Evolutionary conservation across 2,888 invertebrate species (phyloP).

Genomic region (Eupithecia inturbata): DNA sequence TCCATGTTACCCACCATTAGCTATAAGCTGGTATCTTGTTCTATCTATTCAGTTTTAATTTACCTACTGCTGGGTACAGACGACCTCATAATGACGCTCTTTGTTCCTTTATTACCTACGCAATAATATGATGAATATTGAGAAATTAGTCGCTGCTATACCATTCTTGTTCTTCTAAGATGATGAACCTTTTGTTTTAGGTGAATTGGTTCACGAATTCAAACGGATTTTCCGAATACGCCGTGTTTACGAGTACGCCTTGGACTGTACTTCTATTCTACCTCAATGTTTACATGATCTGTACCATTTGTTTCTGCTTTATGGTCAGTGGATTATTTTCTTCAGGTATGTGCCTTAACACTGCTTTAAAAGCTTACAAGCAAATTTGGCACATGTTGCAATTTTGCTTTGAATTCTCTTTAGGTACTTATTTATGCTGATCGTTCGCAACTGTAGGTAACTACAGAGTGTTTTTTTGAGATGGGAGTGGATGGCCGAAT

Average conservation of each 20-base stretch:
- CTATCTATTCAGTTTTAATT: too few species aligned
- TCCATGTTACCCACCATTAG: too few species aligned
- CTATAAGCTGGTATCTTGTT: too few species aligned
- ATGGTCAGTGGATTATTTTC: slow-evolving; percentile 92
- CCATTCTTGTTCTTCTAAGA: too few species aligned
- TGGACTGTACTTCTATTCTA: slow-evolving; percentile 88
- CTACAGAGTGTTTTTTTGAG: too few species aligned
- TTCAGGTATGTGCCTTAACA: slow-evolving; percentile 82
- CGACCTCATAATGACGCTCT: too few species aligned
- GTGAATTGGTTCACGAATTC: slow-evolving; percentile 81
- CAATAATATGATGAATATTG: too few species aligned
- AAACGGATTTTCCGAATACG: slow-evolving; percentile 76
- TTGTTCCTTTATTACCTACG: too few species aligned
- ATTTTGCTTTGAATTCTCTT: not conserved
- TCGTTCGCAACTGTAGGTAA: not conserved
- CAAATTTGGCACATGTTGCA: not conserved
- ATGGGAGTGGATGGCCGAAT: too few species aligned
- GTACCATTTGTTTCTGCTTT: slow-evolving; percentile 91
- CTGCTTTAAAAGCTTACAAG: not conserved
- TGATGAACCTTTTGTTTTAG: slow-evolving; percentile 57
- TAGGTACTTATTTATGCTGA: not conserved
- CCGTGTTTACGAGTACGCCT: slow-evolving; percentile 88
- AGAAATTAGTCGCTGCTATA: too few species aligned
- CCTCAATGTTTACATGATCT: slow-evolving; percentile 87
- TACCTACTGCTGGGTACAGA: too few species aligned